A percentile compares a stretch with the other conserved stretches of the same genome.
phyloP scores from a whole-genome alignment of 1,140 invertebrate genomes.

The Pogonomyrmex californicus region DNA sequence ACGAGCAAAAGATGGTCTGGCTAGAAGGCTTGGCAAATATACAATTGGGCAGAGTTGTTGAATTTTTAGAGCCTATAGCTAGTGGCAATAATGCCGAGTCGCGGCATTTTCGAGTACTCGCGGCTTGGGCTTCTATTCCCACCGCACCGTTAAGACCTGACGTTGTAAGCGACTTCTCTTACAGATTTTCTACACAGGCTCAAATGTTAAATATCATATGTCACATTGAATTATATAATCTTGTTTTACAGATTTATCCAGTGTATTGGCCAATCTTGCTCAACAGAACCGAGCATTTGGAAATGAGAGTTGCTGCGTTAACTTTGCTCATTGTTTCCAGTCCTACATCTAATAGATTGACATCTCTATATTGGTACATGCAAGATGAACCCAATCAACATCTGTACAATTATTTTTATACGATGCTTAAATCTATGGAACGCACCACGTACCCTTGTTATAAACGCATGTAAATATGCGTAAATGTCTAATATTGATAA shows the following conservation, averaged over 20 bases:
- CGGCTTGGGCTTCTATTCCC: constrained; percentile 89
- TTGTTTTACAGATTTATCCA: constrained; percentile 87
- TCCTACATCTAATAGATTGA: constrained; percentile 89
- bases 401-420: constrained; percentile 91
- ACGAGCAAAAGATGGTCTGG: constrained; percentile 91
- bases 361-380: constrained; percentile 91
- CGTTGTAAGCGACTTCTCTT: constrained; percentile 83
- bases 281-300: constrained; percentile 90
- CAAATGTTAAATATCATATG: background rate
- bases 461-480: constrained; percentile 87
- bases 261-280: constrained; percentile 91
- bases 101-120: constrained; percentile 88
- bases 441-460: constrained; percentile 90
- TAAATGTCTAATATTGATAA: background rate
- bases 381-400: constrained; percentile 89
- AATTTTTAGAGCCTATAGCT: constrained; percentile 89
- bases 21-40: constrained; percentile 90
- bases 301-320: constrained; percentile 90
- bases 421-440: constrained; percentile 90
- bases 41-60: constrained; percentile 88
- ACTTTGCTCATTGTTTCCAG: constrained; percentile 89
- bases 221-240: background rate
- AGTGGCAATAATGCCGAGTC: constrained; percentile 86
- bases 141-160: constrained; percentile 87
- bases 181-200: background rate